Conservation (phyloP, 2,888 invertebrate species). For the Stenurella melanura region DNA sequence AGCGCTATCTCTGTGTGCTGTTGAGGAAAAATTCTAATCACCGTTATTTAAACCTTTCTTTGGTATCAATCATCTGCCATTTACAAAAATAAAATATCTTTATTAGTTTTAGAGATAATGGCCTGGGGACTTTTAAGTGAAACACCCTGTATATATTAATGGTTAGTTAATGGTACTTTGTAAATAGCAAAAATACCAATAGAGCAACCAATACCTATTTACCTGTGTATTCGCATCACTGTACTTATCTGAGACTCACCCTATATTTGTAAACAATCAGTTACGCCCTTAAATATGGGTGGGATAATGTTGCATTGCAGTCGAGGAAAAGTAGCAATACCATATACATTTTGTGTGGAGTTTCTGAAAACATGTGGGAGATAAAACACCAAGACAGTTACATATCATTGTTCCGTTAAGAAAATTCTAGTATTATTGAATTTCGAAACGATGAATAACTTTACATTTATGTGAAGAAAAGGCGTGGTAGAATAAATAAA, state of each 20-base stretch:
- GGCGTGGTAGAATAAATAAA: slow-evolving; percentile 65
- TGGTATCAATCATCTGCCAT: too few relatives aligned
- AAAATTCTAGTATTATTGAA: slow-evolving; percentile 46
- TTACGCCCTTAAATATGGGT: not conserved
- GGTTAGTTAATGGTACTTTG: too few relatives aligned
- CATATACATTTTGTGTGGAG: not conserved
- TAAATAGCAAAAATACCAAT: too few relatives aligned
- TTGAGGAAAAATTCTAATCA: too few relatives aligned
- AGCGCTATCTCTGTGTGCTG: too few relatives aligned
- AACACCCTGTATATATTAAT: too few relatives aligned
- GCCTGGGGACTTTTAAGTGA: too few relatives aligned
- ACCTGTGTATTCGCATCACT: too few relatives aligned
- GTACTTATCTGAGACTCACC: not conserved
- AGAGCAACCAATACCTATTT: too few relatives aligned
- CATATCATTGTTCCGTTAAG: slow-evolving; percentile 26
- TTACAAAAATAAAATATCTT: too few relatives aligned
- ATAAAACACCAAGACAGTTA: not conserved
- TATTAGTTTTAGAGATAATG: too few relatives aligned
- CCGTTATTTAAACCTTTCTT: too few relatives aligned
- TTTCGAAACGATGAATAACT: slow-evolving; percentile 59
- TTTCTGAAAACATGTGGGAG: slow-evolving; percentile 23
- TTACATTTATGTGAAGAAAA: slow-evolving; percentile 59
- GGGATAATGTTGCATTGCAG: not conserved
- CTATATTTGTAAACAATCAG: not conserved
- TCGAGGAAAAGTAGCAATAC: not conserved